Percentiles rank a stretch among this genome's conserved stretches.
These are phyloP conservation scores for Illadopsis cleaveri DNA, from an alignment of 2,113 vertebrate species.

Conservation along the genomic window DNA sequence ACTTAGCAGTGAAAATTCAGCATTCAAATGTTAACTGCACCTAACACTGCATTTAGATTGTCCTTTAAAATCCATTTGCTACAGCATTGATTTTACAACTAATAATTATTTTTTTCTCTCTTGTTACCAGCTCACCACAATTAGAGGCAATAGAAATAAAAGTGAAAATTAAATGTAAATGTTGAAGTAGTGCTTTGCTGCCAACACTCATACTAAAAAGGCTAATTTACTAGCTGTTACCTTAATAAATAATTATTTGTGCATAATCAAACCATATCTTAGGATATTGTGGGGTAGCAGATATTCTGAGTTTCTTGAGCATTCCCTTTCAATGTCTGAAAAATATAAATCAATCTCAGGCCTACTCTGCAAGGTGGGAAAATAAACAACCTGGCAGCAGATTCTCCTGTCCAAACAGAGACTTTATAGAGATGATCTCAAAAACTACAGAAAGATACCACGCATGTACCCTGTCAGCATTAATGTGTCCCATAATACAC, in stretches of 20 bases:
- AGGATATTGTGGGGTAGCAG: neutral
- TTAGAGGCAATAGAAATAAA: neutral
- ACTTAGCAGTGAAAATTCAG: neutral
- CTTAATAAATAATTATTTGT: conserved; percentile 4
- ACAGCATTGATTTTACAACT: neutral
- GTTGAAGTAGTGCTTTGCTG: neutral
- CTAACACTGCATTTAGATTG: neutral
- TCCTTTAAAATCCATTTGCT: conserved; percentile 31
- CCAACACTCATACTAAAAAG: neutral
- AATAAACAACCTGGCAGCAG: neutral
- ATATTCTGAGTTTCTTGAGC: neutral
- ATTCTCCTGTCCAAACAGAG: neutral
- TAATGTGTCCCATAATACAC: neutral
- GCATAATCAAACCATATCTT: neutral
- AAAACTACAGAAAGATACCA: neutral
- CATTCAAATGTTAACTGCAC: neutral
- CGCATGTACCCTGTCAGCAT: neutral
- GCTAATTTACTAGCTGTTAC: neutral
- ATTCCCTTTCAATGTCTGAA: neutral
- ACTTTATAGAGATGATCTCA: neutral
- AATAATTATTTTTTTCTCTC: neutral
- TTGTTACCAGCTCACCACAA: neutral
- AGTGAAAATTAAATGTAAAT: neutral
- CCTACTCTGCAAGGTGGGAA: neutral
- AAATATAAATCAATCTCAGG: neutral